Percentiles rank a stretch among this genome's conserved stretches.
phyloP scores from a whole-genome alignment of 2,888 invertebrate genomes.

The Platycheirus albimanus region DNA sequence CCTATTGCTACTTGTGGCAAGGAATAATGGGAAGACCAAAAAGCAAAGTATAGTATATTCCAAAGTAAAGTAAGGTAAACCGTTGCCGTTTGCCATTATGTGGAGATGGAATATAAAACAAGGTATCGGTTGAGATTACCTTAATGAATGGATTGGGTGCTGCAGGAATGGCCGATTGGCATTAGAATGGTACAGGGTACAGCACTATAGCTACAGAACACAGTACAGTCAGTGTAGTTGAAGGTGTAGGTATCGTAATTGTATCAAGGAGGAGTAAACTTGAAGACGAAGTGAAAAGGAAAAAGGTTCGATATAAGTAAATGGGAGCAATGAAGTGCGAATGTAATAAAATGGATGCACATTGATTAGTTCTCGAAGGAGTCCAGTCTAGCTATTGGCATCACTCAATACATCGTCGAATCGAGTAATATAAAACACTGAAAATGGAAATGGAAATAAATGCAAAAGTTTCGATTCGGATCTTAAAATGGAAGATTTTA shows the following conservation, averaged over 20 bases:
- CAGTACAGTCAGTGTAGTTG: too few relatives aligned
- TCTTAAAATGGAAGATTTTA: constrained; percentile 24
- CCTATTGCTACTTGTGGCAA: constrained; percentile 25
- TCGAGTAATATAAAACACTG: constrained; percentile 11
- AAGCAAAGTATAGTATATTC: constrained; percentile 8
- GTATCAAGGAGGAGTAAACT: constrained; percentile 18
- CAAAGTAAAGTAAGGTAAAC: constrained; percentile 52
- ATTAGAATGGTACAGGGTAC: constrained; percentile 28
- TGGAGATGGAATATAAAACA: constrained; percentile 66
- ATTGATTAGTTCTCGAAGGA: constrained; percentile 37
- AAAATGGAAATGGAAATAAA: constrained; percentile 23
- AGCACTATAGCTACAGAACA: too few relatives aligned
- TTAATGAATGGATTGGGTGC: constrained; percentile 64
- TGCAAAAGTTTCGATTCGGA: constrained; percentile 19
- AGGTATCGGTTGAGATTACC: constrained; percentile 71
- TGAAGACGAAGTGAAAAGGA: not conserved
- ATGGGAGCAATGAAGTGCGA: constrained; percentile 44
- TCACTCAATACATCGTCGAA: constrained; percentile 30
- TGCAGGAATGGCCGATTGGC: constrained; percentile 59
- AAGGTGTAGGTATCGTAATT: constrained; percentile 1
- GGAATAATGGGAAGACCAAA: constrained; percentile 35
- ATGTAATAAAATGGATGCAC: constrained; percentile 47
- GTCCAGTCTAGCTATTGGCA: not conserved
- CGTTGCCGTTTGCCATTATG: constrained; percentile 61
- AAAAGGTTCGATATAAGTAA: constrained; percentile 20